Conservation (phyloP, 37 sponge, comb jelly and placozoan genomes). For the Cliona cf. orientalis region DNA sequence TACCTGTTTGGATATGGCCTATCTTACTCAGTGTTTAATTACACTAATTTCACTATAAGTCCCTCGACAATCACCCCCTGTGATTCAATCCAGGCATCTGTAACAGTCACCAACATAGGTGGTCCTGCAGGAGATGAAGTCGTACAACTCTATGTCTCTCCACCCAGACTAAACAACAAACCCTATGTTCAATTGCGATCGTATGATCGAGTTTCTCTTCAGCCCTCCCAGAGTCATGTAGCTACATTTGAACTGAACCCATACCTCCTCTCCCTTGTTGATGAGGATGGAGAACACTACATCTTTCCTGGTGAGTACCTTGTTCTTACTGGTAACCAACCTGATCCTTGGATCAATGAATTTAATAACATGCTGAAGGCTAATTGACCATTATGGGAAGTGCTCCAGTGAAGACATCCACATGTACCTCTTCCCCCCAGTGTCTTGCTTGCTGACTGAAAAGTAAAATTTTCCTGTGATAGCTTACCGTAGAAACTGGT, state of each 20-base stretch:
- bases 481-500: too few species aligned
- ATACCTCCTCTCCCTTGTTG: conserved; percentile 47
- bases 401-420: background rate
- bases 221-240: background rate
- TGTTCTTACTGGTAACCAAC: conserved; percentile 1
- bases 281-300: conserved; percentile 44
- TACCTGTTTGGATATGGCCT: conserved; percentile 58
- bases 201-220: conserved; percentile 18
- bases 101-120: conserved; percentile 46
- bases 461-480: too few species aligned
- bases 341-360: background rate
- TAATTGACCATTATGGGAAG: background rate
- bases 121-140: conserved; percentile 53
- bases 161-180: background rate
- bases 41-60: conserved; percentile 18
- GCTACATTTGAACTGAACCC: conserved; percentile 19
- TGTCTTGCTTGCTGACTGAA: conserved; percentile 7
- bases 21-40: conserved; percentile 45
- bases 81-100: conserved; percentile 15
- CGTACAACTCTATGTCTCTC: conserved; percentile 44
- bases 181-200: conserved; percentile 37
- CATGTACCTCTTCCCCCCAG: background rate
- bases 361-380: too few species aligned
- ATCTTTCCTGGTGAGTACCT: conserved; percentile 50
- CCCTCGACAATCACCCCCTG: conserved; percentile 35